Conservation (phyloP, 2,113 vertebrate genomes). For the Sylvia atricapilla region DNA sequence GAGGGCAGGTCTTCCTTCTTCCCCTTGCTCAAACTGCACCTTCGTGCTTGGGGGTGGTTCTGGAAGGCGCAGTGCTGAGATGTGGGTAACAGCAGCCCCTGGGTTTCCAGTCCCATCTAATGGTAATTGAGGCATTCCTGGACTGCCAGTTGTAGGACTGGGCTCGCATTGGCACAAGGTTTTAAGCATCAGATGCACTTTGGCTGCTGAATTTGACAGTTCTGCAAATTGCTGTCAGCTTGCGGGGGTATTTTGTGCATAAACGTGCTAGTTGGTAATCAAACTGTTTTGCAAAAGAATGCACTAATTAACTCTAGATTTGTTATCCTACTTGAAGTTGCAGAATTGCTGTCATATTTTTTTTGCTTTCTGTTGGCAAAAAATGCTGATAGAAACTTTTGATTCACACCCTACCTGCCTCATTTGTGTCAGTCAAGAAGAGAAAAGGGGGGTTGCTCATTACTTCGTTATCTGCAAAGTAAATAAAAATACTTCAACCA, state of each 20-base stretch:
- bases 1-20: neutral
- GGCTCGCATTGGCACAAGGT: neutral
- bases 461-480: constrained; percentile 64
- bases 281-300: constrained; percentile 59
- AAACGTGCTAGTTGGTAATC: constrained; percentile 36
- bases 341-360: constrained; percentile 36
- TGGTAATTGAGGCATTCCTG: neutral
- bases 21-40: neutral
- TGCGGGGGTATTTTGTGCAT: constrained; percentile 37
- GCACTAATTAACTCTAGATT: constrained; percentile 61
- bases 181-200: constrained; percentile 18
- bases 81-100: neutral
- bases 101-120: neutral
- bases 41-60: neutral
- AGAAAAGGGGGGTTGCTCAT: constrained; percentile 23
- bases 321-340: constrained; percentile 64
- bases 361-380: constrained; percentile 50
- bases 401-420: constrained; percentile 68
- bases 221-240: constrained; percentile 63
- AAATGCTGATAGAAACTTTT: constrained; percentile 71
- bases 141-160: neutral
- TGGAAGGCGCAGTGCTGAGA: neutral
- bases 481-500: constrained; percentile 75
- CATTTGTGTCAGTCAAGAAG: constrained; percentile 65
- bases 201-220: constrained; percentile 51